Evolutionary conservation across 2,113 vertebrate species (phyloP).

Genomic region (Mus spicilegus): DNA sequence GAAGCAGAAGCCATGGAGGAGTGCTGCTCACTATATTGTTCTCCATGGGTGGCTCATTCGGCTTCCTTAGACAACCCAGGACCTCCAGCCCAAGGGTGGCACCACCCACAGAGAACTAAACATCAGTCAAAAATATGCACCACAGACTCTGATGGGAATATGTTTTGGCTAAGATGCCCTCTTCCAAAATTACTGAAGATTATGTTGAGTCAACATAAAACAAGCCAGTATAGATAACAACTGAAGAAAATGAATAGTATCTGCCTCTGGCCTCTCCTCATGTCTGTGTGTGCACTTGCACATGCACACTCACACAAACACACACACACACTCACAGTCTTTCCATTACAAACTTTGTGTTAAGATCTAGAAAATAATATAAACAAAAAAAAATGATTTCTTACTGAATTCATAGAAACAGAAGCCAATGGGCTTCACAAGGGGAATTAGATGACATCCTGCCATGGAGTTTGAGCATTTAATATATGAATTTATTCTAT

Average conservation of each 20-base stretch:
- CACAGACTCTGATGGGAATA: neutral
- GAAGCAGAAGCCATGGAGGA: neutral
- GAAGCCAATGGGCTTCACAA: neutral
- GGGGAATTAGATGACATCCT: neutral
- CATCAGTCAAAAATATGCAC: neutral
- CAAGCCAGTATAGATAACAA: neutral
- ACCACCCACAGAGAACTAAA: too few relatives aligned
- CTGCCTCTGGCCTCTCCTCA: neutral
- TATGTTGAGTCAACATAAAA: neutral
- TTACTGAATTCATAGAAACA: constrained; percentile 38
- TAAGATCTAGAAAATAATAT: constrained; percentile 13
- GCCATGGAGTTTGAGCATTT: constrained; percentile 22
- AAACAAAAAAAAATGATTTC: neutral
- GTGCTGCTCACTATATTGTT: too few relatives aligned
- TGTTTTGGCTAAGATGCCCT: neutral
- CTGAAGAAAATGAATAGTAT: neutral
- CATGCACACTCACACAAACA: neutral
- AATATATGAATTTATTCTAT: constrained; percentile 49
- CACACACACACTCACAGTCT: neutral
- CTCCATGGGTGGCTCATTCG: neutral
- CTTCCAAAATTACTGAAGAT: neutral
- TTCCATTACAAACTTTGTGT: neutral
- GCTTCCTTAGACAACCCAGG: neutral
- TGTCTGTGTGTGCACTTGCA: too few relatives aligned
- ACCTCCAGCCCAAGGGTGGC: neutral